phyloP scores from a whole-genome alignment of 1,140 invertebrate genomes.

The Chironomus tepperi region DNA sequence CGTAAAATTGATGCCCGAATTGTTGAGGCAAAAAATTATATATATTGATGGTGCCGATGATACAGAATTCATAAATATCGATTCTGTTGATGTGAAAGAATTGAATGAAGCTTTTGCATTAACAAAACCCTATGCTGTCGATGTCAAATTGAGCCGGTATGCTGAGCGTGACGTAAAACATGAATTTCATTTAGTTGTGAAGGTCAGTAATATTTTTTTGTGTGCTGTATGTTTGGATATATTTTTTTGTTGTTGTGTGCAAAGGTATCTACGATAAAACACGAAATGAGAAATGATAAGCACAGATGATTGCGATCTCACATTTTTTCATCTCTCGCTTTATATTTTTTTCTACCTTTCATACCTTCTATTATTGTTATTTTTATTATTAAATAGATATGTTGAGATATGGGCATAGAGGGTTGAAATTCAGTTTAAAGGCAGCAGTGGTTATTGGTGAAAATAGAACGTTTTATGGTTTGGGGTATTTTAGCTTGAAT shows the following conservation, averaged over 20 bases:
- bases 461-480: no score
- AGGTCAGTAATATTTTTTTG: constrained; percentile 13
- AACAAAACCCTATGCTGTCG: not conserved
- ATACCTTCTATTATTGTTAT: no score
- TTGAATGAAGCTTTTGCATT: not conserved
- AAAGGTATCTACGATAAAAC: no score
- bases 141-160: constrained; percentile 18
- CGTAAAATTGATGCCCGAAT: constrained; percentile 8
- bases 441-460: no score
- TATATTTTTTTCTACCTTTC: not conserved
- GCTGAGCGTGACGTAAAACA: constrained; percentile 10
- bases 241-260: not conserved
- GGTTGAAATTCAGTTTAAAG: no score
- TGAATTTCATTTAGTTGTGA: constrained; percentile 18
- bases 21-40: constrained; percentile 17
- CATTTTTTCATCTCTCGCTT: not conserved
- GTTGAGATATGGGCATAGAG: no score
- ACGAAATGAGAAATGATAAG: not conserved
- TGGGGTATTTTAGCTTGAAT: no score
- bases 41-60: constrained; percentile 12
- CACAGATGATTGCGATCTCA: constrained; percentile 5
- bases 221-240: not conserved
- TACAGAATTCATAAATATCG: constrained; percentile 14
- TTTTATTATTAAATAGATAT: no score
- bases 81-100: not conserved